Evolutionary conservation across 2,797 vertebrate genomes (phyloP).

Genomic region (Sebastes matsubarae): DNA sequence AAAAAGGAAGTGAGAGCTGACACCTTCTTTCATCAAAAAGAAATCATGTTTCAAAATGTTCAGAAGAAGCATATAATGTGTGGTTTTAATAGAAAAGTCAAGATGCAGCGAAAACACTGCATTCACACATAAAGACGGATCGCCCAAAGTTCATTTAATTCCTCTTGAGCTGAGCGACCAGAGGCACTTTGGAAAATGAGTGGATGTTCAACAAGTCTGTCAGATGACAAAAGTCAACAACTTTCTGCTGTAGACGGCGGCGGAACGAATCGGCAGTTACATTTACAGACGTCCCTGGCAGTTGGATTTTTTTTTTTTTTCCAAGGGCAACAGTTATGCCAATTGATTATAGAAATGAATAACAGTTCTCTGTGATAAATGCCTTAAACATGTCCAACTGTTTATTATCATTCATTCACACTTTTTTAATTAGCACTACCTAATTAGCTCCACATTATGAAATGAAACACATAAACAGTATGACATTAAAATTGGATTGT

Average conservation of each 20-base stretch:
- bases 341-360: not conserved
- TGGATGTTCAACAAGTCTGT: conserved; percentile 17
- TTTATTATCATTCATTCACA: not conserved
- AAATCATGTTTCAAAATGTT: not conserved
- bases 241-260: not conserved
- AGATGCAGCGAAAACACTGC: not conserved
- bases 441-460: not conserved
- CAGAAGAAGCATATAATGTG: not conserved
- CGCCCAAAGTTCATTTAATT: not conserved
- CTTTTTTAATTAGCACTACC: not conserved
- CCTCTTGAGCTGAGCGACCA: conserved; percentile 3
- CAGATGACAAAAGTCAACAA: conserved; percentile 8
- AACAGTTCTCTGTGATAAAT: not conserved
- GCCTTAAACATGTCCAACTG: not conserved
- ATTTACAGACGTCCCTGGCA: not conserved
- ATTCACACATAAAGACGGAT: conserved; percentile 6
- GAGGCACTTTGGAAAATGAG: not conserved
- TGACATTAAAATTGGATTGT: not conserved
- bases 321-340: not conserved
- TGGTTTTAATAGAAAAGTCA: not conserved
- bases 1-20: not conserved
- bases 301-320: not conserved
- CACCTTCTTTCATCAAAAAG: not conserved
- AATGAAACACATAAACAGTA: not conserved
- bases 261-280: not conserved